Conservation (phyloP, 2,888 invertebrate species). For the Heteropelma amictum region DNA sequence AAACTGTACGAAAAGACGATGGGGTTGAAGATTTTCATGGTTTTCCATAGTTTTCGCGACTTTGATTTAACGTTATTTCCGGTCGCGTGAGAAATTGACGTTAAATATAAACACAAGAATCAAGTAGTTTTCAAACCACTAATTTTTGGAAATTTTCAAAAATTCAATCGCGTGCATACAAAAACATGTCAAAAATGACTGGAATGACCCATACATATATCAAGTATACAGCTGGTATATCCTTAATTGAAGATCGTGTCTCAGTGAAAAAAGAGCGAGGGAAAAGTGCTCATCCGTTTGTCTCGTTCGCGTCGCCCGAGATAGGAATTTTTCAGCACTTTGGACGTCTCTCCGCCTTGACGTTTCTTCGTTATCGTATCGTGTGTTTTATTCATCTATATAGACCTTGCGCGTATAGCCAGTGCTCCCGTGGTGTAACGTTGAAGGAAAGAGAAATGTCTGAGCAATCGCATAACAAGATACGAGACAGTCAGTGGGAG, state of each 20-base stretch:
- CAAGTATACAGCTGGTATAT: background rate
- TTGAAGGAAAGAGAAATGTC: constrained; percentile 19
- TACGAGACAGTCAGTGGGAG: constrained; percentile 19
- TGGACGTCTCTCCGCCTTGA: constrained; percentile 8
- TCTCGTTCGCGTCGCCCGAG: constrained; percentile 24
- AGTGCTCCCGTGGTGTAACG: constrained; percentile 52
- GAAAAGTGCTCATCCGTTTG: constrained; percentile 27
- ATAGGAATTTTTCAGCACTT: constrained; percentile 51
- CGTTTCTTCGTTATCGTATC: background rate
- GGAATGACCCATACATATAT: too few relatives aligned
- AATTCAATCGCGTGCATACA: too few relatives aligned
- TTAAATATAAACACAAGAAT: too few relatives aligned
- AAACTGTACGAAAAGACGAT: background rate
- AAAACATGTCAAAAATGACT: too few relatives aligned
- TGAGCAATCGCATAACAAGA: background rate
- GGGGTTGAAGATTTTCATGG: background rate
- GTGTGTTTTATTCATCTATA: background rate
- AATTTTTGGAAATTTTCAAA: too few relatives aligned
- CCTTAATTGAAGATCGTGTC: constrained; percentile 42
- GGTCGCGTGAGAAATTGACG: too few relatives aligned
- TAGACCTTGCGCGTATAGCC: constrained; percentile 52
- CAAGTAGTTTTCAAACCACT: too few relatives aligned
- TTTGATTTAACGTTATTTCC: too few relatives aligned
- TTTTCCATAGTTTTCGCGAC: background rate
- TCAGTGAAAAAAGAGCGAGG: constrained; percentile 16